Percentiles rank a stretch among this genome's conserved stretches.
Conservation (phyloP, 1,140 invertebrate species). For the Orchestia grillus region DNA sequence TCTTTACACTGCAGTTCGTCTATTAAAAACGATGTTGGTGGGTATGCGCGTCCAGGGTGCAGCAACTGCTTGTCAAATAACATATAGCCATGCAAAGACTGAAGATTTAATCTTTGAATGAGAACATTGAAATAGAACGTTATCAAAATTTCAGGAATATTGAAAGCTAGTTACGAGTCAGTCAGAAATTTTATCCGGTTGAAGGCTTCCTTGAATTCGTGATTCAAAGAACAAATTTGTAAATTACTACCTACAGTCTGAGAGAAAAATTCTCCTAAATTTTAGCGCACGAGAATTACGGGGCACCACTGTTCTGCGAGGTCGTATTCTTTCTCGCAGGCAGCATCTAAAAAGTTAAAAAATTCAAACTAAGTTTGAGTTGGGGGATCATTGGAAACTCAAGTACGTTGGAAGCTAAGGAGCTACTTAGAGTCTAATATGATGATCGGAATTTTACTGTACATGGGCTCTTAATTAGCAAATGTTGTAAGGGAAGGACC, state of each 20-base stretch:
- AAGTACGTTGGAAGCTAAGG: not conserved
- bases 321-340: not conserved
- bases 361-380: not conserved
- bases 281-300: not conserved
- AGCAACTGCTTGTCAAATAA: too few relatives aligned
- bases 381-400: not conserved
- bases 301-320: not conserved
- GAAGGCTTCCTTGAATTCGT: not conserved
- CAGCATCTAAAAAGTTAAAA: not conserved
- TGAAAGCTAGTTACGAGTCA: too few relatives aligned
- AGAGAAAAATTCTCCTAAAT: not conserved
- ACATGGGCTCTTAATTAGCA: slow-evolving; percentile 15
- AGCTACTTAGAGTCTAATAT: not conserved
- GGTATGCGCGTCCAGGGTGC: too few relatives aligned
- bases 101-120: too few relatives aligned
- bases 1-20: too few relatives aligned
- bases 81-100: too few relatives aligned
- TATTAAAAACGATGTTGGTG: too few relatives aligned
- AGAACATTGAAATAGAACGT: too few relatives aligned
- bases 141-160: too few relatives aligned
- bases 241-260: not conserved
- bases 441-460: not conserved
- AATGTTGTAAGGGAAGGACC: not conserved
- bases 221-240: not conserved
- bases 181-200: too few relatives aligned